phyloP scores from a whole-genome alignment of 2,113 vertebrate genomes.

The Caracal caracal region DNA sequence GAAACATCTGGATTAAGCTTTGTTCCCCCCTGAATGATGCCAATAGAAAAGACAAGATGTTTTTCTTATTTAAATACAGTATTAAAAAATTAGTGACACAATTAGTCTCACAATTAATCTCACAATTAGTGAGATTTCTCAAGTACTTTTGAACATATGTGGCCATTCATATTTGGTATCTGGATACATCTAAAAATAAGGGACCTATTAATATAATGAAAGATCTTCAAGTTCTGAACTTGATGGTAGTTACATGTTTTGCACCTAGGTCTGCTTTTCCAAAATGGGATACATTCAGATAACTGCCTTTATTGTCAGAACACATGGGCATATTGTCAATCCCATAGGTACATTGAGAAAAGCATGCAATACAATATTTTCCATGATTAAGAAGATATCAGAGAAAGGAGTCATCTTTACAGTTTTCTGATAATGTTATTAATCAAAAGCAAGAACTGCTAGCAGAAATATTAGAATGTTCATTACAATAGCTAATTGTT shows the following conservation, averaged over 20 bases:
- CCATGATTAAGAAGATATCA: background rate
- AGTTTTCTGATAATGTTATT: slow-evolving; percentile 47
- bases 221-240: background rate
- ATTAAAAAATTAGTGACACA: slow-evolving; percentile 40
- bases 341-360: background rate
- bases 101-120: background rate
- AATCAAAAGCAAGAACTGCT: slow-evolving; percentile 6
- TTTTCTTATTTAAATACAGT: background rate
- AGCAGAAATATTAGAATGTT: slow-evolving; percentile 24
- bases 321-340: background rate
- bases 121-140: background rate
- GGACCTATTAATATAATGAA: background rate
- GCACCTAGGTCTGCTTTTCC: background rate
- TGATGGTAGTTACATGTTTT: background rate
- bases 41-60: slow-evolving; percentile 27
- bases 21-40: background rate
- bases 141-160: background rate
- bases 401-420: background rate
- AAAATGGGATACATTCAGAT: background rate
- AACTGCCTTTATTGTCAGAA: background rate
- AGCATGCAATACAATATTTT: background rate
- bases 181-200: slow-evolving; percentile 22
- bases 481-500: background rate
- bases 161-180: background rate
- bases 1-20: slow-evolving; percentile 64